Conservation (phyloP, 2,888 invertebrate species). For the Furcula furcula region DNA sequence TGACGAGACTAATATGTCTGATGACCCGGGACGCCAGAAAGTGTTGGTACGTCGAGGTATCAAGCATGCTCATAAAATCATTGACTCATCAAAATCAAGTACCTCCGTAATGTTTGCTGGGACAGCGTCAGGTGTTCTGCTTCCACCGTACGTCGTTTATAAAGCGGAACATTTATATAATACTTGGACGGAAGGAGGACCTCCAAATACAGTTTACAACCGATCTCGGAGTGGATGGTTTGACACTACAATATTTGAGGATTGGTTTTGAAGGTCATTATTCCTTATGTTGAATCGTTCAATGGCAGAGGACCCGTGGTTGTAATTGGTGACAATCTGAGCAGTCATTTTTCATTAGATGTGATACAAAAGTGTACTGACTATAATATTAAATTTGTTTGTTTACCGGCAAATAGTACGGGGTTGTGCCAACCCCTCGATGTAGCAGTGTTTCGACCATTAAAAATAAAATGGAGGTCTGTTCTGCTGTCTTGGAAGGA, state of each 20-base stretch:
- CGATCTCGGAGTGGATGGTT: slow-evolving; percentile 11
- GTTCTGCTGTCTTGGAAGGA: too few relatives aligned
- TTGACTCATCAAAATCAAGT: slow-evolving; percentile 7
- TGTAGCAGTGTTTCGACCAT: slow-evolving; percentile 39
- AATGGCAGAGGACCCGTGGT: too few relatives aligned
- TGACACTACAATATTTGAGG: slow-evolving; percentile 3
- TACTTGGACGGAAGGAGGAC: slow-evolving; percentile 9
- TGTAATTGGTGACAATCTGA: too few relatives aligned
- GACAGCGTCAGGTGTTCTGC: slow-evolving; percentile 5
- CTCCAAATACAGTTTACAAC: slow-evolving; percentile 8
- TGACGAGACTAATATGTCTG: slow-evolving; percentile 9
- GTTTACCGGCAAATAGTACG: slow-evolving; percentile 38
- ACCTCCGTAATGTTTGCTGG: slow-evolving; percentile 12
- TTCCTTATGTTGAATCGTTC: slow-evolving; percentile 17
- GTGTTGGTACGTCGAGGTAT: slow-evolving; percentile 2
- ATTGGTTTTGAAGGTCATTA: too few relatives aligned
- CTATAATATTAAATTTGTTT: slow-evolving; percentile 41
- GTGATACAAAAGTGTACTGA: too few relatives aligned
- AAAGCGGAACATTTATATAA: slow-evolving; percentile 8
- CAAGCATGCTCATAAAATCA: slow-evolving; percentile 3
- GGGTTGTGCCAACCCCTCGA: slow-evolving; percentile 44
- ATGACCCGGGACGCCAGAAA: slow-evolving; percentile 7
- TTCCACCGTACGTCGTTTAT: too few relatives aligned
- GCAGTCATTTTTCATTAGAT: too few relatives aligned
- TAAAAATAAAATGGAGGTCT: slow-evolving; percentile 36